Evolutionary conservation across 2,113 vertebrate genomes (phyloP).

Genomic region (Albula goreensis): DNA sequence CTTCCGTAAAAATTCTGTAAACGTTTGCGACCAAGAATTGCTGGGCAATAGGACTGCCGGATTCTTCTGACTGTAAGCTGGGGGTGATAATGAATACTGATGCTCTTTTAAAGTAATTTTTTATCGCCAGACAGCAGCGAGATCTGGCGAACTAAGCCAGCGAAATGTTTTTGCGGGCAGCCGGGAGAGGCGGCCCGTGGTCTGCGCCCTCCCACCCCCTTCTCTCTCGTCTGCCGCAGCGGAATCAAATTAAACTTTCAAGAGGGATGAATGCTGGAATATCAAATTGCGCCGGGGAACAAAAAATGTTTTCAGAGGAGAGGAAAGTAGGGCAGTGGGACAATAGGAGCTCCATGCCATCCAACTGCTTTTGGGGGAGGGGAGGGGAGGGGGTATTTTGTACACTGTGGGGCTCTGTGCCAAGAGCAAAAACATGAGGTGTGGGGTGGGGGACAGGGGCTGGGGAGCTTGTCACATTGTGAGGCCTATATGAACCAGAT

Average conservation of each 20-base stretch:
- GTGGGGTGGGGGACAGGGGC: neutral
- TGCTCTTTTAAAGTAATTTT: neutral
- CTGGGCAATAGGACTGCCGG: neutral
- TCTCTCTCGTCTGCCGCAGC: neutral
- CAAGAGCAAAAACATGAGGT: neutral
- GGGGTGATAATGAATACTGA: neutral
- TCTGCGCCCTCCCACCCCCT: neutral
- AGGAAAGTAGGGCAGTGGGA: slow-evolving; percentile 72
- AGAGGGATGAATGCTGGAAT: slow-evolving; percentile 55
- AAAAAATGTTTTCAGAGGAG: slow-evolving; percentile 56
- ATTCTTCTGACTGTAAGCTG: neutral
- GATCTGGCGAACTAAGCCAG: neutral
- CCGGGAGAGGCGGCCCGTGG: neutral
- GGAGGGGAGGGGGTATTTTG: neutral
- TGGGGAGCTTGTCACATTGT: neutral
- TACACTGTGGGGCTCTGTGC: neutral
- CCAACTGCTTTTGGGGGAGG: neutral
- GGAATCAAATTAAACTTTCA: slow-evolving; percentile 65
- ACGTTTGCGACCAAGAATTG: neutral
- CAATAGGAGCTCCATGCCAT: slow-evolving; percentile 40
- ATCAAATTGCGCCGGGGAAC: slow-evolving; percentile 63
- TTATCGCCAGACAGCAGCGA: neutral
- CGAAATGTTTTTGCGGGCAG: neutral
- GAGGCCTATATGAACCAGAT: neutral
- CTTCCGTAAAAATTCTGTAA: too few species aligned